Evolutionary conservation across 2,113 vertebrate genomes (phyloP).

Genomic region (Nothocercus nigrocapillus): DNA sequence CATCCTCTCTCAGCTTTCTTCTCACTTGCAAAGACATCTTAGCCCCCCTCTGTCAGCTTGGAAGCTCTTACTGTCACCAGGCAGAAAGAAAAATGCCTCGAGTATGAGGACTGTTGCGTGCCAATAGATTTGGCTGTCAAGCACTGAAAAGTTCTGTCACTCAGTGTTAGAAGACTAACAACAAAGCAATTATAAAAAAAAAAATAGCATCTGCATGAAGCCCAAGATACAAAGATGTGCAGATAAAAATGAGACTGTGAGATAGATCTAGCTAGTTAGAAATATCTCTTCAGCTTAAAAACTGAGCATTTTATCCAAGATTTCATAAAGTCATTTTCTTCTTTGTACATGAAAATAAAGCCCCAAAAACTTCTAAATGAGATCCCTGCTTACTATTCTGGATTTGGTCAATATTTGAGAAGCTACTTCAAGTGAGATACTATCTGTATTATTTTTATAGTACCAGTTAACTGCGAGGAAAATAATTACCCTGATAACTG

Average conservation of each 20-base stretch:
- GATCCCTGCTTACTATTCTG: not conserved
- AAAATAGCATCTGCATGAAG: constrained; percentile 29
- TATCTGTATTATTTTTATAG: not conserved
- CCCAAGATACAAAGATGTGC: constrained; percentile 61
- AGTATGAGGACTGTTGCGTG: constrained; percentile 64
- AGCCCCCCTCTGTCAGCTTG: constrained; percentile 74
- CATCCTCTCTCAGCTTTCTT: constrained; percentile 75
- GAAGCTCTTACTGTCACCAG: constrained; percentile 81
- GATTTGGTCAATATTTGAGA: not conserved
- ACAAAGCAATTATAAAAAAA: constrained; percentile 81
- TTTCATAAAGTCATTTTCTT: not conserved
- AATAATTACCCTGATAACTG: not conserved
- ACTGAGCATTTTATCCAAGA: not conserved
- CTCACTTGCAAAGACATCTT: constrained; percentile 69
- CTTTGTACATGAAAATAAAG: not conserved
- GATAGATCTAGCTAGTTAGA: constrained; percentile 27
- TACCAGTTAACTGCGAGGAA: not conserved
- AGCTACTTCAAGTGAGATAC: not conserved
- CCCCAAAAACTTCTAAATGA: not conserved
- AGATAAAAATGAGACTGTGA: constrained; percentile 65
- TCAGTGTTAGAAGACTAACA: constrained; percentile 80
- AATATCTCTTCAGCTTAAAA: constrained; percentile 9
- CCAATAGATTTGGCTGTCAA: constrained; percentile 81
- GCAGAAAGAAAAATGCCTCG: constrained; percentile 77
- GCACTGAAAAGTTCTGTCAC: constrained; percentile 77